Base-by-base conservation (phyloP, 2,888 invertebrate species). In the Idaea straminata region DNA sequence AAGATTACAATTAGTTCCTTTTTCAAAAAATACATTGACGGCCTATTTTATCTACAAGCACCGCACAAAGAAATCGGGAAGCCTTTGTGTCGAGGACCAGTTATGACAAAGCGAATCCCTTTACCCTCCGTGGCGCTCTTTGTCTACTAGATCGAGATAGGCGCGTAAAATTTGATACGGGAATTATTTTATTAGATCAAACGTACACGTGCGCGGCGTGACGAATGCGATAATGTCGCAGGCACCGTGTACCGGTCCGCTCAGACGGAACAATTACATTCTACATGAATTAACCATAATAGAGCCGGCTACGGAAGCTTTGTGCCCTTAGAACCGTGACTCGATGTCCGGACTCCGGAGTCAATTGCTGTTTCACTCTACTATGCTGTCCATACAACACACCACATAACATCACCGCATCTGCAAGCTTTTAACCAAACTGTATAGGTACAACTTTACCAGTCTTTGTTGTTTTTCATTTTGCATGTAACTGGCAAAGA, bases 111-210 rank as follows among this genome's bases (percentile, higher is more conserved):
- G 88, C 86, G 86, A 82, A 84, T 86, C 88, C 86, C 83, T 82
- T 83, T 83, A 85, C 87, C 86, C 83, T 83, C 82, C 74, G 78
- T 77, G 74, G 74, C 71, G 80, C 65, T 79, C 89, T 91, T 91
- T 92, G 91, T 92, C 90, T 91, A 85, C 85, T 83, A 89, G 85
- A 91, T 91, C 92, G 86, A 88, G 92, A 91, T 92, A 92, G 87
- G 85, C 87, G 91, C 85, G 88, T 90, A 89, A 87, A 91, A 92
- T 92, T 92, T 87, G 91, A 92, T 91, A 91, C 92, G 91, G 91
- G 91, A 91, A 92, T 92, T 89, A 92, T 91, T 91, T 89, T 90
- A 92, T 91, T 92, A 90, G 91, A 89, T 90, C 85, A 83, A 85
- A 83, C 84, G 86, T 83, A 90, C 92, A 92, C 92, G 92, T 92